Conservation (phyloP, 1,140 invertebrate species). For the Xylocopa sonorina region DNA sequence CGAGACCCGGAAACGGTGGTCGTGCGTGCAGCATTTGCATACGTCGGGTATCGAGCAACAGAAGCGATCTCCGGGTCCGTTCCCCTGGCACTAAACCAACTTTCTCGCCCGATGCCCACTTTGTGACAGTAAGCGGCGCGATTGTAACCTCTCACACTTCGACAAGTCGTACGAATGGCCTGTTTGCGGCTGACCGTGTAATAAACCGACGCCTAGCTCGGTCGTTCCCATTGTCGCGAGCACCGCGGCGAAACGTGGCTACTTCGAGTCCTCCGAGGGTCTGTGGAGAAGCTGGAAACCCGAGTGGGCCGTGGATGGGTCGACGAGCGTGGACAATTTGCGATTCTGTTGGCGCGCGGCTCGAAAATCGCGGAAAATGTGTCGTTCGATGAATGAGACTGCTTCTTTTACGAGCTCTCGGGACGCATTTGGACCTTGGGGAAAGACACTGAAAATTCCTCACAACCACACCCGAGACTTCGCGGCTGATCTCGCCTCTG, state of each 20-base stretch:
- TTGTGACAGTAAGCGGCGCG: slow-evolving; percentile 43
- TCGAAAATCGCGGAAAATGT: neutral
- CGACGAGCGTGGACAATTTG: too few relatives aligned
- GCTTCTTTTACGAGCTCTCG: neutral
- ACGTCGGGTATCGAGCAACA: slow-evolving; percentile 66
- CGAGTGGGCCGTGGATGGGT: too few relatives aligned
- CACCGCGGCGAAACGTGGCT: neutral
- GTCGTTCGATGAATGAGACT: neutral
- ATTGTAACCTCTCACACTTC: slow-evolving; percentile 40
- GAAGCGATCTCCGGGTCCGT: slow-evolving; percentile 61
- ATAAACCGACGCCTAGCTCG: neutral
- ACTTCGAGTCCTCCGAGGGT: too few relatives aligned
- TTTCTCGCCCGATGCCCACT: slow-evolving; percentile 67
- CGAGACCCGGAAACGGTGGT: slow-evolving; percentile 73
- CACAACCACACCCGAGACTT: too few relatives aligned
- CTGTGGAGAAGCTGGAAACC: slow-evolving; percentile 8
- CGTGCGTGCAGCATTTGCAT: slow-evolving; percentile 68
- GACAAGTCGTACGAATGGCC: neutral
- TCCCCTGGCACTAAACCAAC: slow-evolving; percentile 75
- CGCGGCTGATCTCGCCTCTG: neutral
- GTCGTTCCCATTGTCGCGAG: neutral
- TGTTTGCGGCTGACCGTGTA: neutral
- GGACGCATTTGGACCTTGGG: neutral
- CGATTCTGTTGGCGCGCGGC: neutral
- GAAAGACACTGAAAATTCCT: too few relatives aligned